phyloP scores from a whole-genome alignment of 2,888 invertebrate species.

The Leptinotarsa juncta region DNA sequence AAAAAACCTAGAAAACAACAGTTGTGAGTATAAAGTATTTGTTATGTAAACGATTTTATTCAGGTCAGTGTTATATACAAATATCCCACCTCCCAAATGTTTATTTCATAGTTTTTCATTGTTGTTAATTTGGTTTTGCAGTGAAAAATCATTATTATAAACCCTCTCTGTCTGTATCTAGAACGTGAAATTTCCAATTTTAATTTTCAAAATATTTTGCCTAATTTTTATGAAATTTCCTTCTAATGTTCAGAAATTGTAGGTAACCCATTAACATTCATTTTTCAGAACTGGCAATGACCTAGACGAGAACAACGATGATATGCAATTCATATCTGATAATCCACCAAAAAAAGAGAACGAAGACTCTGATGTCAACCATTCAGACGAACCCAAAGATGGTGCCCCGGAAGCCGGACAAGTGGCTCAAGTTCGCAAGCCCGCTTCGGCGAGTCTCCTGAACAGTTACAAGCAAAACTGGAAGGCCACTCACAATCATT shows the following conservation, averaged over 20 bases:
- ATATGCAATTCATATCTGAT: conserved; percentile 74
- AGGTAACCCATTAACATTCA: background rate
- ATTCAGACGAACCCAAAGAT: conserved; percentile 62
- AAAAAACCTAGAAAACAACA: conserved; percentile 94
- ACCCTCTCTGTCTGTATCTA: too few species aligned
- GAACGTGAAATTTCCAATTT: too few species aligned
- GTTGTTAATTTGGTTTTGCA: too few species aligned
- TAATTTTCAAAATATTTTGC: too few species aligned
- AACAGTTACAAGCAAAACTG: conserved; percentile 76
- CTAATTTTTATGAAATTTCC: background rate
- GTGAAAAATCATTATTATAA: too few species aligned
- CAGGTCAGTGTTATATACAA: too few species aligned
- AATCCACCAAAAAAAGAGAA: conserved; percentile 63
- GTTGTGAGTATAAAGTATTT: conserved; percentile 71
- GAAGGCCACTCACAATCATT: conserved; percentile 82
- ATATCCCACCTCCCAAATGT: too few species aligned
- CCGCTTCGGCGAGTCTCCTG: conserved; percentile 68
- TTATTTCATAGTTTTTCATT: too few species aligned
- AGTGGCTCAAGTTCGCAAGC: conserved; percentile 58
- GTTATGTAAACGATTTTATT: too few species aligned
- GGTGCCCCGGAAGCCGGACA: conserved; percentile 58
- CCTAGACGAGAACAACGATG: conserved; percentile 69
- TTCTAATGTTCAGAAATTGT: background rate
- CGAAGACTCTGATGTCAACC: conserved; percentile 60
- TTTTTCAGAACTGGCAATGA: conserved; percentile 68